Base-by-base conservation (phyloP, 1,140 invertebrate species). In the Lordiphosa clarofinis region DNA sequence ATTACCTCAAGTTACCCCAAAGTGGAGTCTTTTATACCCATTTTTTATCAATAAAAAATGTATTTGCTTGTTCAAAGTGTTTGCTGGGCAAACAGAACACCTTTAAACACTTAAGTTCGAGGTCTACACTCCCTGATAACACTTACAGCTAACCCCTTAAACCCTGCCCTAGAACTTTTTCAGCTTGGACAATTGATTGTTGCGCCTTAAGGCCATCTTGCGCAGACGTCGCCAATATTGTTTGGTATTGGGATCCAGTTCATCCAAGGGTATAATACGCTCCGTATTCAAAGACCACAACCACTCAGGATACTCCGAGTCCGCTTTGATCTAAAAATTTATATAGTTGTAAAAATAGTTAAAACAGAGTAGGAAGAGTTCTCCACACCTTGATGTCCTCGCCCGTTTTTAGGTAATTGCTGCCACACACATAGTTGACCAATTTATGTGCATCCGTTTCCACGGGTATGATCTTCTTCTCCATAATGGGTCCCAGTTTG, bases 251-350 rank as follows among this genome's bases (percentile, higher is more conserved):
- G 94, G 94, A 89, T 97, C 95, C 58, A 97, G 74, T 73, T 97
- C 93, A 50, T 94, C 92, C 1, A 97, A 84, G 1, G 90, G 89
- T 5, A 90, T 90, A 15, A 93, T 89, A 9, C 89, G 89, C 0
- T 92, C 92, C 19, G 91, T 92, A 56, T 92, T 90, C 9, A 98
- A 76, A 0, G 73, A 90, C 96, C 96, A 98, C 12, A 99, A 89
- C 97, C 97, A 99, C 13, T 96, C 96, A 0, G 97, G 97, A 89
- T 99, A 99, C 87, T 98, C 96, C 50, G 90, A 92, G 87, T 98
- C 95, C 2, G 94, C 92, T 89, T 95, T 95, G 8, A 99, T 58
- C 91, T 92, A 67, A 4, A 4, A 49, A 12, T 9, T n/a, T 0
- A 42, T 0, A 3, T 6, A 10, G 33, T 1, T 37, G 24, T 55